A percentile compares a stretch with the other conserved stretches of the same genome.
Conservation (phyloP, 2,888 invertebrate species). For the Drosophila gaucha region DNA sequence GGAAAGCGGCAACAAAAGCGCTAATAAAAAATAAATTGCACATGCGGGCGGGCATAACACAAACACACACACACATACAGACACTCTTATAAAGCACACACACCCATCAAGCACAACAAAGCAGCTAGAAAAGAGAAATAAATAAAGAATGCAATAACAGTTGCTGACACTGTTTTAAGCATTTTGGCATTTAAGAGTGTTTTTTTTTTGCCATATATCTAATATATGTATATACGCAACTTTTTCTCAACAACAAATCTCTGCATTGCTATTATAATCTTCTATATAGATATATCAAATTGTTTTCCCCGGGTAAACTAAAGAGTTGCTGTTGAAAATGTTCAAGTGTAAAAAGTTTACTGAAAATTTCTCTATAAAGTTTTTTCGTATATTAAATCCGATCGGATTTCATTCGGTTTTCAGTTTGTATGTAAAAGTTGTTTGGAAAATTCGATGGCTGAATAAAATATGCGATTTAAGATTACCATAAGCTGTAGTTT, state of each 20-base stretch:
- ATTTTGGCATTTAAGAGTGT: constrained; percentile 4
- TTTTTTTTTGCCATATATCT: not conserved
- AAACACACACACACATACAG: constrained; percentile 5
- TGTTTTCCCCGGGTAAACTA: not conserved
- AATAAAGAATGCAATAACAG: constrained; percentile 42
- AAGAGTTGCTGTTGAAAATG: not conserved
- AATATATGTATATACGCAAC: not conserved
- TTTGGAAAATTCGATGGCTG: too few relatives aligned
- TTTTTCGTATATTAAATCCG: too few relatives aligned
- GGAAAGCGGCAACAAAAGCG: constrained; percentile 58
- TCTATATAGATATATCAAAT: not conserved
- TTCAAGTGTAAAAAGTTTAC: not conserved
- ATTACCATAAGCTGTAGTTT: too few relatives aligned
- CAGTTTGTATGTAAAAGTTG: too few relatives aligned
- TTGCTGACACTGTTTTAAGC: constrained; percentile 33
- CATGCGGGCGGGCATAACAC: constrained; percentile 41
- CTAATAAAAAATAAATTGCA: constrained; percentile 78
- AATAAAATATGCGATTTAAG: too few relatives aligned
- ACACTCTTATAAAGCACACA: constrained; percentile 3
- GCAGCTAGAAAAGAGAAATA: constrained; percentile 5
- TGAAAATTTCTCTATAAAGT: too few relatives aligned
- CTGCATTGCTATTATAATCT: not conserved
- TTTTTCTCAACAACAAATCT: constrained; percentile 1
- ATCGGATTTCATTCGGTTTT: too few relatives aligned
- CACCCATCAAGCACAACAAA: constrained; percentile 7